phyloP scores from a whole-genome alignment of 1,140 invertebrate species.

The Drosophila guanche region DNA sequence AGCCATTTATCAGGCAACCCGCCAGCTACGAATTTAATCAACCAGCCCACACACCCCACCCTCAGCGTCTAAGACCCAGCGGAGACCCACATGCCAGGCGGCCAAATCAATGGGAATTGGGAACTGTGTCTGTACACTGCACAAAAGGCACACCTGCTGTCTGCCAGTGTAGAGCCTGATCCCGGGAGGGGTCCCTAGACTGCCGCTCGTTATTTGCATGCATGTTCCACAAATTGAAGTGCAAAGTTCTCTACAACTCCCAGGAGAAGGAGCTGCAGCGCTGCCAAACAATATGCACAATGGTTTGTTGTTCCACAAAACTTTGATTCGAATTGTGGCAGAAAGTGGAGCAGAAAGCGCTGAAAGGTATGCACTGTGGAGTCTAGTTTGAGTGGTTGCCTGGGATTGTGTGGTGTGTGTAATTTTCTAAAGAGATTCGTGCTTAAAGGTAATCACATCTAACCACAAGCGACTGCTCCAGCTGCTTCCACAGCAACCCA shows the following conservation, averaged over 20 bases:
- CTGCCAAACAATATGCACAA: constrained; percentile 39
- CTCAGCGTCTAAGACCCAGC: neutral
- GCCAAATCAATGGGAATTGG: constrained; percentile 71
- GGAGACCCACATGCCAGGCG: constrained; percentile 61
- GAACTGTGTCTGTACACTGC: constrained; percentile 60
- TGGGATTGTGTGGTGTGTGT: constrained; percentile 21
- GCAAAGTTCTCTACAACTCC: constrained; percentile 60
- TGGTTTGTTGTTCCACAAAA: constrained; percentile 54
- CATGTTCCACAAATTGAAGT: constrained; percentile 72
- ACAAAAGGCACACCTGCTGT: neutral
- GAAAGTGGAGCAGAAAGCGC: constrained; percentile 1
- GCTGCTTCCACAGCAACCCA: too few species aligned
- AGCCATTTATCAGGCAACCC: constrained; percentile 65
- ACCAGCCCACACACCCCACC: constrained; percentile 13
- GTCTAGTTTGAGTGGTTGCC: constrained; percentile 11
- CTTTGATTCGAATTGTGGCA: constrained; percentile 61
- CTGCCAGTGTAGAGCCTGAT: neutral
- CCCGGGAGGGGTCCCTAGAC: constrained; percentile 15
- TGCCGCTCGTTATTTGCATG: constrained; percentile 61
- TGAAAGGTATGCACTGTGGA: constrained; percentile 1
- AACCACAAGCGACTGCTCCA: neutral
- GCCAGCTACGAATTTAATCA: constrained; percentile 70
- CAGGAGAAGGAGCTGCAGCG: neutral
- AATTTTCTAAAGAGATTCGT: constrained; percentile 44
- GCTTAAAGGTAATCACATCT: constrained; percentile 36